phyloP scores from a whole-genome alignment of 1,140 invertebrate genomes.

The Prorops nasuta region DNA sequence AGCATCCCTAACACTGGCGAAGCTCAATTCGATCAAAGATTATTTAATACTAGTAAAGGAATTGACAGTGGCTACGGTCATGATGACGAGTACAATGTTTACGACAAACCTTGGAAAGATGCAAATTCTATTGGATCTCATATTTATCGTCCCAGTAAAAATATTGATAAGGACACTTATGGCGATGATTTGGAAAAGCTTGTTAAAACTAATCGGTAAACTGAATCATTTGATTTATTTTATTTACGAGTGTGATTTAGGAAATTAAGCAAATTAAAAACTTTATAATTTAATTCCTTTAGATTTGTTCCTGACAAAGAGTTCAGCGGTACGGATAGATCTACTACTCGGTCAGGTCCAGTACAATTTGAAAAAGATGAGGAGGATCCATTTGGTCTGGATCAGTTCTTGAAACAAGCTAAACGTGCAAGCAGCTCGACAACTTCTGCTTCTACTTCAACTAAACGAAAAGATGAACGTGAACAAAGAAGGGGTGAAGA shows the following conservation, averaged over 20 bases:
- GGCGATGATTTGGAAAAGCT: constrained; percentile 82
- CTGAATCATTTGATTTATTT: constrained; percentile 2
- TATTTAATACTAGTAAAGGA: constrained; percentile 95
- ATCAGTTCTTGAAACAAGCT: constrained; percentile 96
- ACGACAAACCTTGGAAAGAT: constrained; percentile 93
- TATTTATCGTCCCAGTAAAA: constrained; percentile 90
- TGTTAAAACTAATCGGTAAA: constrained; percentile 81
- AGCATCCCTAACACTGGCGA: constrained; percentile 68
- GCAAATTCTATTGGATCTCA: constrained; percentile 79
- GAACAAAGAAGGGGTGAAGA: constrained; percentile 45
- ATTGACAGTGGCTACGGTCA: constrained; percentile 97
- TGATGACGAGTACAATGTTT: constrained; percentile 97
- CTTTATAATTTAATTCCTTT: constrained; percentile 28
- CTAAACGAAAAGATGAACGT: constrained; percentile 51
- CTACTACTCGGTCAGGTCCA: constrained; percentile 77
- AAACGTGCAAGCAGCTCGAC: constrained; percentile 74
- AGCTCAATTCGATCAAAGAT: constrained; percentile 90
- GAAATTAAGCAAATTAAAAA: not conserved
- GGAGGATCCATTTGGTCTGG: constrained; percentile 95
- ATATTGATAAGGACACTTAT: constrained; percentile 88
- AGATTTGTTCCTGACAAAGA: constrained; percentile 96
- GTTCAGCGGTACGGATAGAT: constrained; percentile 85
- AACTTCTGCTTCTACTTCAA: constrained; percentile 29
- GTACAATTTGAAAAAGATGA: constrained; percentile 96
- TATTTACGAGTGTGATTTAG: not conserved